Evolutionary conservation across 2,888 invertebrate species (phyloP), one percentile per base, ranked within the genome.

Genomic region (Scaptodrosophila latifasciaeformis): DNA sequence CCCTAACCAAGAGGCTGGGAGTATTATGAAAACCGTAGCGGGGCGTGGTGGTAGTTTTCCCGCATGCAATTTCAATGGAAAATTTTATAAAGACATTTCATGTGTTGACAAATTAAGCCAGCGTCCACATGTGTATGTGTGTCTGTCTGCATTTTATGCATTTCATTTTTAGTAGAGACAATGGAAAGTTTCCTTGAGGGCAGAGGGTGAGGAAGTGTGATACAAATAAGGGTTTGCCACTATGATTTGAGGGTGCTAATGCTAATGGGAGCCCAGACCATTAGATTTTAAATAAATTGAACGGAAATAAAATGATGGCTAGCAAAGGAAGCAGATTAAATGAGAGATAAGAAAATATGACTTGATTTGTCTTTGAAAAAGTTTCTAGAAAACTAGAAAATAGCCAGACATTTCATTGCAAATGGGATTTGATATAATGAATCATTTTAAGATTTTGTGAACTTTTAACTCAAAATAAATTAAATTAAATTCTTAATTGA

Each of bases 61-160:
- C 12, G n/a, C 12, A 30, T 30, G 1, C 34, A n/a, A n/a, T n/a
- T 13, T 34, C 34, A n/a, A 6, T 34, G n/a, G 34, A 15, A 34
- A 34, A 34, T 13, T 13, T 5, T 49, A 76, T 66, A 46, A 59
- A 76, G 72, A 79, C 54, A 79, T 75, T 48, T 61, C 60, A 54
- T 44, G 54, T 55, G 43, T 39, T 48, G 55, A 31, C 47, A 63
- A 65, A 63, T 63, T 56, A 21, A 40, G 40, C n/a, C n/a, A n/a
- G 21, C 40, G 40, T 40, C 24, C 59, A 46, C 48, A 35, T 43
- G 15, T 2, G 27, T 31, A 7, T 3, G 24, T 3, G 35, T 35
- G 35, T 12, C 35, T 48, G 53, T 54, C 48, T 57, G 57, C 69
- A 76, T 75, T 65, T 58, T 71, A 61, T 76, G 79, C 76, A 79